Conservation (phyloP, 2,888 invertebrate species). For the Xestia ashworthii region DNA sequence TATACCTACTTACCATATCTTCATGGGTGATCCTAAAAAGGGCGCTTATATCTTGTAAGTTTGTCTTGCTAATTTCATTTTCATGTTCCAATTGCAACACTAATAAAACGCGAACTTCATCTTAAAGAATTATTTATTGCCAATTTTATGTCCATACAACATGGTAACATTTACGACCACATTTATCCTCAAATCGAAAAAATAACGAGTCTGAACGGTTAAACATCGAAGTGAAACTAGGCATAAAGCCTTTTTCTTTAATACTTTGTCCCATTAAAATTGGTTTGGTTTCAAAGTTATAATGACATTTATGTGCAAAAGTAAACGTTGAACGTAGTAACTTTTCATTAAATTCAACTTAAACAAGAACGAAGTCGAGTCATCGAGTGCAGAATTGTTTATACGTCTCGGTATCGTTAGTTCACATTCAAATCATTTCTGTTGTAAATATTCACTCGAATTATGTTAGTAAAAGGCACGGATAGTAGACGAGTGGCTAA, state of each 20-base stretch:
- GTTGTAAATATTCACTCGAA: conserved; percentile 51
- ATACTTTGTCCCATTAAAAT: conserved; percentile 57
- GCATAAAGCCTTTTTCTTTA: conserved; percentile 19
- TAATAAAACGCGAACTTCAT: conserved; percentile 46
- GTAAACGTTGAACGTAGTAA: conserved; percentile 50
- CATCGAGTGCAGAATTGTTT: conserved; percentile 55
- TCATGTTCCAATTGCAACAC: conserved; percentile 29
- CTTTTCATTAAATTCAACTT: conserved; percentile 64
- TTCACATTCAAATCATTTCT: conserved; percentile 54
- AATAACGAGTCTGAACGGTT: conserved; percentile 43
- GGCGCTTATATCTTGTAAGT: not conserved
- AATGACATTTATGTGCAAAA: conserved; percentile 58
- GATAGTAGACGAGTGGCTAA: conserved; percentile 31
- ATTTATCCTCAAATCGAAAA: conserved; percentile 42
- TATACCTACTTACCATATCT: conserved; percentile 1
- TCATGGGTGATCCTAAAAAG: conserved; percentile 21
- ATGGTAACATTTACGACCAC: conserved; percentile 36
- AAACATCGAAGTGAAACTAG: conserved; percentile 23
- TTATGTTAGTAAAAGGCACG: conserved; percentile 55
- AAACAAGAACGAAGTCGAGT: conserved; percentile 39
- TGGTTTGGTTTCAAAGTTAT: conserved; percentile 53
- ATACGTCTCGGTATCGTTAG: conserved; percentile 30
- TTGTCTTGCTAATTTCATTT: conserved; percentile 11
- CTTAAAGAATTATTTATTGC: conserved; percentile 33
- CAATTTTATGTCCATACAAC: conserved; percentile 47